A percentile compares a stretch with the other conserved stretches of the same genome.
phyloP scores from a whole-genome alignment of 2,113 vertebrate species.

The Brachyhypopomus occidentalis region DNA sequence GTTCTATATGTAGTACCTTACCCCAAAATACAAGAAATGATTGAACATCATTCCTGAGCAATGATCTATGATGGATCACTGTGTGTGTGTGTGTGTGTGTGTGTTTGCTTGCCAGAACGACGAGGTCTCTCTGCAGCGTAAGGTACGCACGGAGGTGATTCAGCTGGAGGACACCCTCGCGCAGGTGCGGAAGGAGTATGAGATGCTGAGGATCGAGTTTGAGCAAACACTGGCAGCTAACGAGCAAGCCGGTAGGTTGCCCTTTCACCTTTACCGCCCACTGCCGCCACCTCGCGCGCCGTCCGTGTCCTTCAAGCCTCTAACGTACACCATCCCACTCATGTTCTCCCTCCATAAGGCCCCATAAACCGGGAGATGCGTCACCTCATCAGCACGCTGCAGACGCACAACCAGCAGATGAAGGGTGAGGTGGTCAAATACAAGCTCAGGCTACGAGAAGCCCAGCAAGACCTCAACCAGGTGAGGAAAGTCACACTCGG shows the following conservation, averaged over 20 bases:
- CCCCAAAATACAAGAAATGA: too few species aligned
- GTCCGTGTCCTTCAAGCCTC: not conserved
- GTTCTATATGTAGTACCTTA: not conserved
- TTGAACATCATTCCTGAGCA: not conserved
- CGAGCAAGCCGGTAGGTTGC: conserved; percentile 89
- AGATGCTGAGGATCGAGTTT: conserved; percentile 97
- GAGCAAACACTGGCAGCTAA: conserved; percentile 97
- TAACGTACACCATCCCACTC: not conserved
- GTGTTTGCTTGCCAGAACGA: conserved; percentile 80
- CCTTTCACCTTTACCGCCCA: too few species aligned
- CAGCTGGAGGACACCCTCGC: conserved; percentile 97
- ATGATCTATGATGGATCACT: not conserved
- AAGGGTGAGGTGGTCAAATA: conserved; percentile 94
- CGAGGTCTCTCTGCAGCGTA: conserved; percentile 93
- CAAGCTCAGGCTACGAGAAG: conserved; percentile 88
- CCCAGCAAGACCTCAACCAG: conserved; percentile 90
- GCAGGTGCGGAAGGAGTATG: conserved; percentile 96
- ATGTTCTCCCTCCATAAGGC: conserved; percentile 69
- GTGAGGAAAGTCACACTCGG: conserved; percentile 59
- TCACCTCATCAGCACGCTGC: conserved; percentile 95
- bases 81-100: not conserved
- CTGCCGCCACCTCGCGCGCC: too few species aligned
- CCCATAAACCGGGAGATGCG: conserved; percentile 97
- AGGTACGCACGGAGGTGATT: conserved; percentile 94
- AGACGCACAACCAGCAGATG: conserved; percentile 97